Percentiles rank a stretch among this genome's conserved stretches.
Conservation (phyloP, 2,888 invertebrate genomes). For the Trichogramma evanescens region DNA sequence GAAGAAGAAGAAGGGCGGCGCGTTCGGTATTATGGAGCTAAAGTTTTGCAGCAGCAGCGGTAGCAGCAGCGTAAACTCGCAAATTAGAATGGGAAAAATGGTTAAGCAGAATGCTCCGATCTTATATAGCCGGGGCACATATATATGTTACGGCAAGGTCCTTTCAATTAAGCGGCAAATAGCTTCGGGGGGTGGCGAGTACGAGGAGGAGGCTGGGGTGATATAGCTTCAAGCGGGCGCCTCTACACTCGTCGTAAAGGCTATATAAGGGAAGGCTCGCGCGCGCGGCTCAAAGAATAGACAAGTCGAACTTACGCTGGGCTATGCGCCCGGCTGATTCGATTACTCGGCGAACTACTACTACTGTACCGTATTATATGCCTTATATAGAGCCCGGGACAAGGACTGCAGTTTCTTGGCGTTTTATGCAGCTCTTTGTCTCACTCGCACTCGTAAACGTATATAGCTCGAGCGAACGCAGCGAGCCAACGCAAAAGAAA, state of each 20-base stretch:
- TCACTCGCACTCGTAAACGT: too few species aligned
- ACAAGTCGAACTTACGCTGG: constrained; percentile 10
- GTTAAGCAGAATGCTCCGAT: not conserved
- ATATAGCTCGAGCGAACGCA: too few species aligned
- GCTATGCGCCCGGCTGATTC: not conserved
- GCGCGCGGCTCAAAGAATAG: constrained; percentile 11
- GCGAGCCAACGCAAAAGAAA: too few species aligned
- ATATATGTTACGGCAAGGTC: not conserved
- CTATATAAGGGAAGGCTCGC: not conserved
- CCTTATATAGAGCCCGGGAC: not conserved
- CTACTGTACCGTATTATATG: not conserved
- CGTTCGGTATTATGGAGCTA: too few species aligned
- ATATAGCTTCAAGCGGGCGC: too few species aligned
- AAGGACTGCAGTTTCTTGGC: not conserved
- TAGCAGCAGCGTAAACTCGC: constrained; percentile 4
- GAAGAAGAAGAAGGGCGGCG: too few species aligned
- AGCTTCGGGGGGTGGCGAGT: not conserved
- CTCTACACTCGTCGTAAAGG: too few species aligned
- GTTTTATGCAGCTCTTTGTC: too few species aligned
- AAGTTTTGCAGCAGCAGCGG: too few species aligned
- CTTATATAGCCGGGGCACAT: too few species aligned
- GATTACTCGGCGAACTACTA: not conserved
- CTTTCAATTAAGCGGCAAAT: constrained; percentile 18
- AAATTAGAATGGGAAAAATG: constrained; percentile 7
- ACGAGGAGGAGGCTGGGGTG: too few species aligned